Conservation (phyloP, 2,888 invertebrate species). For the Lathronympha strigana region DNA sequence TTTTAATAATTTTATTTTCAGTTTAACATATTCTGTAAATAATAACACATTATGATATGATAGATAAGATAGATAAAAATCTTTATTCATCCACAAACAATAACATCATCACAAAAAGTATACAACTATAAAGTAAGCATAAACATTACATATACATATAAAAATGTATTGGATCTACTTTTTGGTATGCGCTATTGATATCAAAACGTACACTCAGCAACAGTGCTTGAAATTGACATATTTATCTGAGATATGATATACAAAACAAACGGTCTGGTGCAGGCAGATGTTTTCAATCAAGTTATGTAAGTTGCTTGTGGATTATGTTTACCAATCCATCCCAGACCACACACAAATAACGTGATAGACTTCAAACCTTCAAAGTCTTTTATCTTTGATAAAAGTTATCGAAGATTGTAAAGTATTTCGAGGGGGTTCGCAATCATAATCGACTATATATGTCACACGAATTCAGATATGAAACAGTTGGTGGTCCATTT, state of each 20-base stretch:
- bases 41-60: too few relatives aligned
- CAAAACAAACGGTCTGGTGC: neutral
- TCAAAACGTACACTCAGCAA: neutral
- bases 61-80: too few relatives aligned
- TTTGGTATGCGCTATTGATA: neutral
- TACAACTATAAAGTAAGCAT: too few relatives aligned
- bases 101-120: too few relatives aligned
- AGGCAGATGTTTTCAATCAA: neutral
- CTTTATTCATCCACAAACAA: too few relatives aligned
- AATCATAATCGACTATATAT: slow-evolving; percentile 33
- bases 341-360: neutral
- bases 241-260: slow-evolving; percentile 21
- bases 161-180: too few relatives aligned
- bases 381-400: too few relatives aligned
- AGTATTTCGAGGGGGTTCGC: slow-evolving; percentile 7
- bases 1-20: too few relatives aligned
- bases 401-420: slow-evolving; percentile 1
- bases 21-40: too few relatives aligned
- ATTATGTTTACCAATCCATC: neutral
- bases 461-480: slow-evolving; percentile 8
- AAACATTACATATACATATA: too few relatives aligned
- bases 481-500: slow-evolving; percentile 12
- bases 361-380: too few relatives aligned
- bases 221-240: slow-evolving; percentile 15
- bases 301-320: slow-evolving; percentile 17